A percentile compares a stretch with the other conserved stretches of the same genome.
Conservation (phyloP, 2,113 vertebrate genomes). For the Xyliphius kryptos region DNA sequence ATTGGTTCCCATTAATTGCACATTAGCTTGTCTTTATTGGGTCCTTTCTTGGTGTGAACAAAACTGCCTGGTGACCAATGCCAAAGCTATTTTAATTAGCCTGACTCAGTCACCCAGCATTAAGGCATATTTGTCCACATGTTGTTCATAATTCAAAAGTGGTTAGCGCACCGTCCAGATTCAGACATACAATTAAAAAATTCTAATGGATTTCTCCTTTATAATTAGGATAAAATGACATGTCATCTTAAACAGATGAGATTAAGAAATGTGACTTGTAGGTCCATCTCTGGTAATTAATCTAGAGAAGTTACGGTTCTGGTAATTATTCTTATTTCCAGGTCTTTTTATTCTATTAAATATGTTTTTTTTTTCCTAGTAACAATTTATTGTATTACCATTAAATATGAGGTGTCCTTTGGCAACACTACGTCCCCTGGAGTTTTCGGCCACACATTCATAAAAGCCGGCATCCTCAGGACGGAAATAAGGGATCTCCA, state of each 20-base stretch:
- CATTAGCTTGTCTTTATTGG: conserved; percentile 34
- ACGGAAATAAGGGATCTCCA: conserved; percentile 79
- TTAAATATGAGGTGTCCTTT: conserved; percentile 78
- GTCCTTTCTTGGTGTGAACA: conserved; percentile 20
- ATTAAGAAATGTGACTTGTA: conserved; percentile 5
- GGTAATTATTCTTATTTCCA: background rate
- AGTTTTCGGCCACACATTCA: conserved; percentile 75
- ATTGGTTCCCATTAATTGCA: conserved; percentile 40
- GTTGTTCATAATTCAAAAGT: conserved; percentile 50
- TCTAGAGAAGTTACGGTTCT: background rate
- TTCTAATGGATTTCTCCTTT: conserved; percentile 39
- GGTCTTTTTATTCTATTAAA: background rate
- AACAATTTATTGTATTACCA: conserved; percentile 53
- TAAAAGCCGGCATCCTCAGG: conserved; percentile 79
- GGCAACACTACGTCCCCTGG: conserved; percentile 68
- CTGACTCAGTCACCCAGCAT: conserved; percentile 49
- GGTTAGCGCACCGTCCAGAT: conserved; percentile 43
- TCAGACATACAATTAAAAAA: conserved; percentile 54
- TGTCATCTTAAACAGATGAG: conserved; percentile 11
- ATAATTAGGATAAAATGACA: conserved; percentile 14
- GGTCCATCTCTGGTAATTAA: background rate
- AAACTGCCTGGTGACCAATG: conserved; percentile 51
- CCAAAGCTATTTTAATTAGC: conserved; percentile 58
- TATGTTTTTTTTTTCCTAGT: background rate
- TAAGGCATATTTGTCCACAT: conserved; percentile 53